These are phyloP conservation scores for Pristionchus mayeri DNA, from an alignment of 2,888 invertebrate species.

Conservation along the genomic window DNA sequence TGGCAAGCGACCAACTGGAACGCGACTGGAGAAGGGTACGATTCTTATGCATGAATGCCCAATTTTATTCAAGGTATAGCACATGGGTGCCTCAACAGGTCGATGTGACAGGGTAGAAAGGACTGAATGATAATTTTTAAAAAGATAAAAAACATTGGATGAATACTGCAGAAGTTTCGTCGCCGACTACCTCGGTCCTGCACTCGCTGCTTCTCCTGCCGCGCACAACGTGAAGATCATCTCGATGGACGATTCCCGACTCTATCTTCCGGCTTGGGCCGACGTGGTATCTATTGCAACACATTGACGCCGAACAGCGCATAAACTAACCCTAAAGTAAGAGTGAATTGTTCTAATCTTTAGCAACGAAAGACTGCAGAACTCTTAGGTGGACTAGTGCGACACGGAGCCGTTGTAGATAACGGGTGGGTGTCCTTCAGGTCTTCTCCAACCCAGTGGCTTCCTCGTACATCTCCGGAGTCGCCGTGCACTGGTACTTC, in stretches of 20 bases:
- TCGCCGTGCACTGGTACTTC: constrained; percentile 35
- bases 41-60: not conserved
- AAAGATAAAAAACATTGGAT: not conserved
- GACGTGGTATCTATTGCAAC: not conserved
- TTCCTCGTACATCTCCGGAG: not conserved
- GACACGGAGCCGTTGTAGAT: no score
- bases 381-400: no score
- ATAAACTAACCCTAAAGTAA: no score
- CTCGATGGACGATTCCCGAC: constrained; percentile 4
- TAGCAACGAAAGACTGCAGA: no score
- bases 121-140: no score
- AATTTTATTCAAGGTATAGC: no score
- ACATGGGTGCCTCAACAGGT: not conserved
- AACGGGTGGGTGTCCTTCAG: not conserved
- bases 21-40: constrained; percentile 10
- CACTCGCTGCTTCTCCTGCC: not conserved
- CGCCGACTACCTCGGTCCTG: not conserved
- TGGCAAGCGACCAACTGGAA: constrained; percentile 46
- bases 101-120: no score
- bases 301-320: no score
- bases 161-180: not conserved
- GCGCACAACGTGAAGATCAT: constrained; percentile 17
- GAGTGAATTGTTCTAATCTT: no score
- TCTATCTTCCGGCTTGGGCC: not conserved
- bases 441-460: not conserved